Conservation (phyloP, 2,888 invertebrate genomes). For the Pyrrhosoma nymphula region DNA sequence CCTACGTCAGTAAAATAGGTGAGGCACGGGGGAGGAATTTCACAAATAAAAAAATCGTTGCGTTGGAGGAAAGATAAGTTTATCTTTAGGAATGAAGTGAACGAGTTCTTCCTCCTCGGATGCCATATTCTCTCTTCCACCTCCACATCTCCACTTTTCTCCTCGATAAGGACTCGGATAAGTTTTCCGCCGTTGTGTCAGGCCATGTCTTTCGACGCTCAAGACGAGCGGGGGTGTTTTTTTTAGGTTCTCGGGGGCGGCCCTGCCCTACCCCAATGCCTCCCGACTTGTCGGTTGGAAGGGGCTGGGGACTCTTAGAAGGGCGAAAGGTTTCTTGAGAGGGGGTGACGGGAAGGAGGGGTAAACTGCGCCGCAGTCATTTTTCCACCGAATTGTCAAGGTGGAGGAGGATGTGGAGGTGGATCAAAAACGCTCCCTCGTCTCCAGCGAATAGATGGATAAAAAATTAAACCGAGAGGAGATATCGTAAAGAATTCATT, state of each 20-base stretch:
- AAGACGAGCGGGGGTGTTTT: not conserved
- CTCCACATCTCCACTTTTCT: too few relatives aligned
- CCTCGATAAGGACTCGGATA: constrained; percentile 8
- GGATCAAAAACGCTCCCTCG: not conserved
- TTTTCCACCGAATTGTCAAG: too few relatives aligned
- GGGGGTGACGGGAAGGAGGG: not conserved
- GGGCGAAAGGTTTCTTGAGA: too few relatives aligned
- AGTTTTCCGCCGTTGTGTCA: constrained; percentile 6
- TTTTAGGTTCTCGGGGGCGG: too few relatives aligned
- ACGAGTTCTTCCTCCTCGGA: not conserved
- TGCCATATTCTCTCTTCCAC: too few relatives aligned
- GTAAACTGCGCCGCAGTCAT: too few relatives aligned
- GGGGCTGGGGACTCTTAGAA: too few relatives aligned
- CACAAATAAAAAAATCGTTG: too few relatives aligned
- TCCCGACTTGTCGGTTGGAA: not conserved
- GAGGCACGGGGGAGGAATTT: too few relatives aligned
- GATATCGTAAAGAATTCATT: not conserved
- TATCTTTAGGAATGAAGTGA: not conserved
- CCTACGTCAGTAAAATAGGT: too few relatives aligned
- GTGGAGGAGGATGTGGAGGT: not conserved
- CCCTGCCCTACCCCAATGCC: not conserved
- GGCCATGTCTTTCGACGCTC: not conserved
- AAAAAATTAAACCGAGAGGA: not conserved
- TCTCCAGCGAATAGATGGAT: not conserved
- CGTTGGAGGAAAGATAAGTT: not conserved